Percentiles rank a stretch among this genome's conserved stretches.
Conservation (phyloP, 2,888 invertebrate species). For the Heterodera filipjevi region DNA sequence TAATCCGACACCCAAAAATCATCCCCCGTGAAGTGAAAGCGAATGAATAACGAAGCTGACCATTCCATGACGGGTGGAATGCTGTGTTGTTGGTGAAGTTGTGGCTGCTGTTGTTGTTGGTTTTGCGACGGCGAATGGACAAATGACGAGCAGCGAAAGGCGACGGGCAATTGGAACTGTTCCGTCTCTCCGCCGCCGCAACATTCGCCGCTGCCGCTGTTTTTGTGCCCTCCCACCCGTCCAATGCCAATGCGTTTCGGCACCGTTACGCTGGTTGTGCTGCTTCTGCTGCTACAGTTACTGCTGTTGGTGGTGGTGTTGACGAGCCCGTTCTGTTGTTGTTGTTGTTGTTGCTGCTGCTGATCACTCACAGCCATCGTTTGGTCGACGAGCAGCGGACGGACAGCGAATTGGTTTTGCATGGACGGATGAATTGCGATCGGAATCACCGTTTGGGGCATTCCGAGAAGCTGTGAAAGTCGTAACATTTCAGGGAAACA, state of each 20-base stretch:
- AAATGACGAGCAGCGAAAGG: neutral
- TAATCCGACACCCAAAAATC: too few species aligned
- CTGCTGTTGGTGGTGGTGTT: neutral
- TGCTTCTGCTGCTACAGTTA: neutral
- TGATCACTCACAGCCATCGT: neutral
- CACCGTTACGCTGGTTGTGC: neutral
- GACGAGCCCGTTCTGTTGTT: neutral
- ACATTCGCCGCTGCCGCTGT: neutral
- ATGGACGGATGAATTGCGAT: constrained; percentile 20
- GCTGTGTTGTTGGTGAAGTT: neutral
- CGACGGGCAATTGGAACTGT: neutral
- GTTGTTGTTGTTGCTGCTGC: neutral
- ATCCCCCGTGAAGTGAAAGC: too few species aligned
- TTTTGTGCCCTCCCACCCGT: neutral
- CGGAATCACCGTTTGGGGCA: constrained; percentile 30
- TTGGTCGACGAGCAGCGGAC: constrained; percentile 20
- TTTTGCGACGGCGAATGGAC: neutral
- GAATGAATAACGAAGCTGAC: neutral
- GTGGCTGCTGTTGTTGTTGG: neutral
- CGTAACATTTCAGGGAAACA: too few species aligned
- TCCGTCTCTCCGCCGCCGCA: neutral
- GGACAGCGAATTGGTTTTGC: constrained; percentile 8
- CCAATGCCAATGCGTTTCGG: constrained; percentile 4
- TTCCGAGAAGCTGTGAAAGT: constrained; percentile 16
- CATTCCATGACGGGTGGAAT: neutral